Evolutionary conservation across 2,888 invertebrate genomes (phyloP).

Genomic region (Lasioglossum vierecki): DNA sequence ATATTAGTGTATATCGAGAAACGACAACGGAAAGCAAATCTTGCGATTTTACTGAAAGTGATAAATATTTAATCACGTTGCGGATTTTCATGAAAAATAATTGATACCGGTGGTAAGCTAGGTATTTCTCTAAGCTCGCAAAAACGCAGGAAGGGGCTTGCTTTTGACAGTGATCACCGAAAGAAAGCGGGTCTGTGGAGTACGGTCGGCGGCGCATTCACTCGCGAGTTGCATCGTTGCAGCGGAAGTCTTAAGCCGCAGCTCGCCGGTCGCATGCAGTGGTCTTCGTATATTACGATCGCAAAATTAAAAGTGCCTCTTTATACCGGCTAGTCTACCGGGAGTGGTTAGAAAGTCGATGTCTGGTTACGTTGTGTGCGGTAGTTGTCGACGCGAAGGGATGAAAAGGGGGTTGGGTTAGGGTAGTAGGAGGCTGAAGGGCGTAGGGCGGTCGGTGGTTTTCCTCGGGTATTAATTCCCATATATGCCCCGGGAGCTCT

Average conservation of each 20-base stretch:
- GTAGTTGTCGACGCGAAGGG: constrained; percentile 30
- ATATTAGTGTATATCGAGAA: too few species aligned
- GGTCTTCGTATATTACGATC: constrained; percentile 46
- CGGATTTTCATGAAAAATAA: too few species aligned
- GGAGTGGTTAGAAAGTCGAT: constrained; percentile 52
- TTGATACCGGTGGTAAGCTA: constrained; percentile 7
- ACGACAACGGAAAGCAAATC: too few species aligned
- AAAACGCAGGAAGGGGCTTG: neutral
- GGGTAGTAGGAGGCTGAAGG: neutral
- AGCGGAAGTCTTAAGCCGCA: constrained; percentile 20
- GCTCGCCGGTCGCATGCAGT: neutral
- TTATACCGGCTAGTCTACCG: constrained; percentile 28
- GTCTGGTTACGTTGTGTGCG: constrained; percentile 14
- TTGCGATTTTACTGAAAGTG: too few species aligned
- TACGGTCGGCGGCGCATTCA: constrained; percentile 10
- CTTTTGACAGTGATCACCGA: neutral
- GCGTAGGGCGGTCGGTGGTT: constrained; percentile 41
- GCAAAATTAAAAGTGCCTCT: constrained; percentile 64
- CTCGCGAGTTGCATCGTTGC: neutral
- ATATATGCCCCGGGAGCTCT: constrained; percentile 47
- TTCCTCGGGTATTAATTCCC: constrained; percentile 62
- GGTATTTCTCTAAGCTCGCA: neutral
- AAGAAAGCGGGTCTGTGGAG: neutral
- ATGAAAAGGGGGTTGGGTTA: constrained; percentile 28
- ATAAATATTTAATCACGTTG: too few species aligned